phyloP scores from a whole-genome alignment of 2,888 invertebrate species.

The Lasioglossum marginatum region DNA sequence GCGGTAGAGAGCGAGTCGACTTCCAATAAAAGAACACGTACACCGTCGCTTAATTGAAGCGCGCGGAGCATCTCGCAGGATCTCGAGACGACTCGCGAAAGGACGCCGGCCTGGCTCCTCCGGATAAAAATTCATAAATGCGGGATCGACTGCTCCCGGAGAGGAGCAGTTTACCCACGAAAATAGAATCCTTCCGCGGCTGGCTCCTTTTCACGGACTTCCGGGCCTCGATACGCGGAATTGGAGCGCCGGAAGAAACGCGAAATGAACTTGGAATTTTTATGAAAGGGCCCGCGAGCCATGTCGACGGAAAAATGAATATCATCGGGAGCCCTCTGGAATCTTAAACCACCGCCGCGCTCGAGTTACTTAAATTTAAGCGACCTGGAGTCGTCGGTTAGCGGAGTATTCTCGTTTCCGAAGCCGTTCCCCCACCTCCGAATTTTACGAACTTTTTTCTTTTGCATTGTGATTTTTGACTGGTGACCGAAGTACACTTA shows the following conservation, averaged over 20 bases:
- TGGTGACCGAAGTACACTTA: neutral
- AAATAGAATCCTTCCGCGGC: conserved; percentile 22
- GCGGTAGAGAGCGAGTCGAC: neutral
- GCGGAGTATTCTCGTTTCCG: conserved; percentile 10
- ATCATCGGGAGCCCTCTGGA: neutral
- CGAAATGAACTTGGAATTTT: conserved; percentile 21
- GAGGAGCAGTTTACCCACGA: conserved; percentile 1
- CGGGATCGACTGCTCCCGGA: conserved; percentile 3
- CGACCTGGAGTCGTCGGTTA: neutral
- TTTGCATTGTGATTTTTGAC: neutral
- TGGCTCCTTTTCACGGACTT: neutral
- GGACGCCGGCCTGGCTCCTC: neutral
- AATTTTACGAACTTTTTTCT: neutral
- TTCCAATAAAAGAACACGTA: conserved; percentile 31
- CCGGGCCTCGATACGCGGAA: conserved; percentile 14
- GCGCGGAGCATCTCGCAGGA: conserved; percentile 9
- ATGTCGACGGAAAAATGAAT: conserved; percentile 8
- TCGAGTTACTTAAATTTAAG: neutral
- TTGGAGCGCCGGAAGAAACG: conserved; percentile 14
- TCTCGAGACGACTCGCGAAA: conserved; percentile 26
- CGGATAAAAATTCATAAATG: conserved; percentile 43
- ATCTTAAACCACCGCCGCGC: neutral
- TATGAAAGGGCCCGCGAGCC: conserved; percentile 1
- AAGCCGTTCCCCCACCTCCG: neutral
- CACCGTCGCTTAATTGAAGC: conserved; percentile 33